Percentiles rank a stretch among this genome's conserved stretches.
Evolutionary conservation across 2,797 vertebrate species (phyloP).

Genomic region (Sebastes itinus): DNA sequence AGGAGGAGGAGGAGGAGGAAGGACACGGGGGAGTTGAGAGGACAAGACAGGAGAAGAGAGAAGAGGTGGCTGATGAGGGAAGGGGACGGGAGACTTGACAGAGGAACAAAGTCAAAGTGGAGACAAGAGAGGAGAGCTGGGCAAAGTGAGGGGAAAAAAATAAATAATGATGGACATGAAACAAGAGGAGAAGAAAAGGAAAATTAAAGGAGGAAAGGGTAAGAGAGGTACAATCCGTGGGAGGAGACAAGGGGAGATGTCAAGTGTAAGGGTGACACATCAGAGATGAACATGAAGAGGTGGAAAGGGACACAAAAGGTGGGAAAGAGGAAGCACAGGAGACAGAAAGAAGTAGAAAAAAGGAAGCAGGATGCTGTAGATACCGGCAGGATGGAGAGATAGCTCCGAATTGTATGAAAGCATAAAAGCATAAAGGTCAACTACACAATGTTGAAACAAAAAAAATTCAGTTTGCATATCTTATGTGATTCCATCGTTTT

Average conservation of each 20-base stretch:
- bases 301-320: not conserved
- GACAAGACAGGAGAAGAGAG: conserved; percentile 1
- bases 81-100: conserved; percentile 1
- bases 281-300: conserved; percentile 1
- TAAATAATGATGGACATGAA: not conserved
- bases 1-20: not conserved
- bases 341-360: not conserved
- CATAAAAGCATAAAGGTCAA: conserved; percentile 37
- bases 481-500: conserved; percentile 32
- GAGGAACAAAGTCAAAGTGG: conserved; percentile 1
- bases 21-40: not conserved
- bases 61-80: conserved; percentile 61
- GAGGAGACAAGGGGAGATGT: not conserved
- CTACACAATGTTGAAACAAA: conserved; percentile 28
- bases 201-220: conserved; percentile 7
- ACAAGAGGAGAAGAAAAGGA: not conserved
- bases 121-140: not conserved
- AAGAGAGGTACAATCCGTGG: not conserved
- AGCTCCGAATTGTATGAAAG: conserved; percentile 11
- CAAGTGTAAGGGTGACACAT: conserved; percentile 5
- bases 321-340: not conserved
- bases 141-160: not conserved
- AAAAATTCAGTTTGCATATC: conserved; percentile 38
- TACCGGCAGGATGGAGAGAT: not conserved
- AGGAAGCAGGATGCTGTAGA: not conserved